A percentile compares a stretch with the other conserved stretches of the same genome.
phyloP scores from a whole-genome alignment of 2,113 vertebrate species.

The Lophura nycthemera region DNA sequence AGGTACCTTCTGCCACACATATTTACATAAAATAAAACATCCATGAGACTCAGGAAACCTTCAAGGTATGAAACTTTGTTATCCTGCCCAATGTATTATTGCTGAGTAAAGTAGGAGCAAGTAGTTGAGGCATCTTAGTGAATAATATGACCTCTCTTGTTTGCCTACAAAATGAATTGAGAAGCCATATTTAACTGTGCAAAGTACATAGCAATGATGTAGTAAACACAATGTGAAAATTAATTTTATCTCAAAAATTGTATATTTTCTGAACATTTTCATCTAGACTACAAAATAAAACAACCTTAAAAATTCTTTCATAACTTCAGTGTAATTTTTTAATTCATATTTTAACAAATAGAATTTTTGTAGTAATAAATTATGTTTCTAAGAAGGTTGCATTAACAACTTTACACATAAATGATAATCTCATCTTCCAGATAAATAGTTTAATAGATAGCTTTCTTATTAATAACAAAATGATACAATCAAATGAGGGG shows the following conservation, averaged over 20 bases:
- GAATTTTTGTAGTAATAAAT: not conserved
- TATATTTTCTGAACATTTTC: not conserved
- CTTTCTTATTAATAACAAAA: constrained; percentile 60
- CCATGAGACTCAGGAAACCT: not conserved
- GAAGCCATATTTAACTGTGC: not conserved
- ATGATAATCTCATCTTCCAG: not conserved
- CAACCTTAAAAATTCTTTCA: not conserved
- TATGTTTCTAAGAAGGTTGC: not conserved
- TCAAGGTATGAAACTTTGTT: constrained; percentile 10
- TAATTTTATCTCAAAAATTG: not conserved
- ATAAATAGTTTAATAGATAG: constrained; percentile 53
- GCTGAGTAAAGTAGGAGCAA: not conserved
- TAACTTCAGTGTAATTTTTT: not conserved
- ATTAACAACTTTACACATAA: not conserved
- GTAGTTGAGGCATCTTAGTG: not conserved
- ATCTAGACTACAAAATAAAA: not conserved
- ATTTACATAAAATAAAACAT: constrained; percentile 16
- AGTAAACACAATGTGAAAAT: not conserved
- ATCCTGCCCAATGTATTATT: not conserved
- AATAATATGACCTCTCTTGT: not conserved
- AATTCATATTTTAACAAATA: not conserved
- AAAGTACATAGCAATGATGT: not conserved
- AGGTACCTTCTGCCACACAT: not conserved
- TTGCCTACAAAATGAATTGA: constrained; percentile 6
- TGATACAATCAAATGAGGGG: constrained; percentile 47